A percentile compares a stretch with the other conserved stretches of the same genome.
Evolutionary conservation across 2,113 vertebrate species (phyloP).

Genomic region (Mus spicilegus): DNA sequence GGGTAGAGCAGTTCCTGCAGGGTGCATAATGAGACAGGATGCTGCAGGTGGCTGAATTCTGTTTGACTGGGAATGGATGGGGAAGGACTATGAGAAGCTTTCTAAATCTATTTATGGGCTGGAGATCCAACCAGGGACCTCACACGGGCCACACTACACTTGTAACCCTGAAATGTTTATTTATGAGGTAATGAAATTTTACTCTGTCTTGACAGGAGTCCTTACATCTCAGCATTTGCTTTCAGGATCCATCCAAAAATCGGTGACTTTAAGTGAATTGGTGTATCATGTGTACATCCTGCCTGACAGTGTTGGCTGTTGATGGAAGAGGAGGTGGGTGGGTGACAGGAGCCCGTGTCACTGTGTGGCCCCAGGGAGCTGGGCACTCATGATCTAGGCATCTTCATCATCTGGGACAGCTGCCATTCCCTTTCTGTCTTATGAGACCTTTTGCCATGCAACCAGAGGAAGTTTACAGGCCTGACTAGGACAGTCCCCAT

Average conservation of each 20-base stretch:
- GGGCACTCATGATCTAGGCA: neutral
- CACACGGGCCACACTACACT: neutral
- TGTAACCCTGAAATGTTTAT: neutral
- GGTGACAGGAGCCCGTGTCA: neutral
- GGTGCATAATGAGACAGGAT: neutral
- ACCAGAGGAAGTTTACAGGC: neutral
- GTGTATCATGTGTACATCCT: neutral
- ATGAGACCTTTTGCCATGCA: neutral
- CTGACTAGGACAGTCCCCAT: neutral
- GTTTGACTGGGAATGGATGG: neutral
- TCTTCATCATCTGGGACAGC: too few species aligned
- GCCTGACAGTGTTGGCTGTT: neutral
- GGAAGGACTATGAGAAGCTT: too few species aligned
- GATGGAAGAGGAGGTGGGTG: neutral
- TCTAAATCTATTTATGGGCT: neutral
- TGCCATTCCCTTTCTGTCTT: neutral
- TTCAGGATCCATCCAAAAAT: neutral
- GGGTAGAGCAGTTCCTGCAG: neutral
- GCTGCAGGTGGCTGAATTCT: neutral
- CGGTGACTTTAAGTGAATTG: neutral
- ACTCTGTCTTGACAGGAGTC: neutral
- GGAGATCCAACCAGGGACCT: neutral
- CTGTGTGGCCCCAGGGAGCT: neutral
- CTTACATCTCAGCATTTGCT: too few species aligned
- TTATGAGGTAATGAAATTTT: neutral